phyloP scores from a whole-genome alignment of 2,797 vertebrate species.

The Syndactyla subalaris region DNA sequence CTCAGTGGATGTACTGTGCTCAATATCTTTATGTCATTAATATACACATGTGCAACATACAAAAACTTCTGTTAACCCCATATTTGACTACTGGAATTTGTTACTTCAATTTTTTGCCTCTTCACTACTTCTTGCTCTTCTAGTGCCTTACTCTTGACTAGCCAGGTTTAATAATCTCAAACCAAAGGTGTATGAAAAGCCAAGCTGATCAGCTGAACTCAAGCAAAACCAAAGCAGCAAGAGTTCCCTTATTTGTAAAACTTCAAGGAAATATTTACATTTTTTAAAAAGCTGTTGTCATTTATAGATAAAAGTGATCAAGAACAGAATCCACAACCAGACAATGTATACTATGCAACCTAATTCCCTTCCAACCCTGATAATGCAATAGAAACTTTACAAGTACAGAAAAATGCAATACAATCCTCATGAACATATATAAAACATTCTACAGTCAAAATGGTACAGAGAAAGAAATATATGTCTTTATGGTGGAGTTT shows the following conservation, averaged over 20 bases:
- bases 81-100: neutral
- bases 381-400: constrained; percentile 17
- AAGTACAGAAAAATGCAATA: constrained; percentile 5
- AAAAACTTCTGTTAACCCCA: neutral
- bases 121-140: neutral
- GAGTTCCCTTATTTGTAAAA: neutral
- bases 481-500: neutral
- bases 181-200: neutral
- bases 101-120: neutral
- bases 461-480: neutral
- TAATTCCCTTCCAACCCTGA: constrained; percentile 11
- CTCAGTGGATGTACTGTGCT: neutral
- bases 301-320: constrained; percentile 44
- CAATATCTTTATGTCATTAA: neutral
- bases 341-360: neutral
- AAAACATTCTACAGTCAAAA: neutral
- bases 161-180: neutral
- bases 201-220: neutral
- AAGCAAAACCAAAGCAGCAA: neutral
- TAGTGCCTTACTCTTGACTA: neutral
- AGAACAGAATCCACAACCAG: constrained; percentile 29
- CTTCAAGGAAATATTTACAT: constrained; percentile 46
- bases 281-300: constrained; percentile 6
- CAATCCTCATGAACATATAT: neutral
- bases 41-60: neutral